These are phyloP conservation scores for Brachyptera putata DNA, from an alignment of 2,888 invertebrate genomes.

Conservation along the genomic window DNA sequence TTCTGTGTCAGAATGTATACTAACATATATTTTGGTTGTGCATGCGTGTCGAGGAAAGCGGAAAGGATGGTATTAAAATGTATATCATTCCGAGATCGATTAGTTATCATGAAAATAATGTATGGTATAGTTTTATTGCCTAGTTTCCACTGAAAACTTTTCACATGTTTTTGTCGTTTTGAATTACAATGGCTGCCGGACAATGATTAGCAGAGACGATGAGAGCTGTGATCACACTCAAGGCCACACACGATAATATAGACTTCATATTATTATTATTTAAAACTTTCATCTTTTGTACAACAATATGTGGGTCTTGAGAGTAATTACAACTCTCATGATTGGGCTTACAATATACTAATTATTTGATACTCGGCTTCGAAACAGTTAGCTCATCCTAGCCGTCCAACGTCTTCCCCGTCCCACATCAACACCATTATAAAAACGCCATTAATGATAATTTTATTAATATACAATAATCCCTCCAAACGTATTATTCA, in stretches of 20 bases:
- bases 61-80: too few species aligned
- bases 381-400: neutral
- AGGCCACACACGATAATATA: conserved; percentile 21
- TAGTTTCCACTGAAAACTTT: conserved; percentile 38
- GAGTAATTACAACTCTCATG: neutral
- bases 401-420: neutral
- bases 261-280: conserved; percentile 27
- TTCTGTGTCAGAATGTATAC: too few species aligned
- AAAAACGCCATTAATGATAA: conserved; percentile 11
- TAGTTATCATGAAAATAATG: conserved; percentile 47
- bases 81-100: conserved; percentile 9
- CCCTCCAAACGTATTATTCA: neutral
- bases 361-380: neutral
- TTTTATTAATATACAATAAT: conserved; percentile 14
- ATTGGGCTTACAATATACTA: conserved; percentile 10
- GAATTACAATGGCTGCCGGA: conserved; percentile 27
- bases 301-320: conserved; percentile 22
- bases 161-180: conserved; percentile 21
- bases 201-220: conserved; percentile 22
- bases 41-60: too few species aligned
- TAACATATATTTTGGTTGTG: too few species aligned
- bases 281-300: conserved; percentile 27
- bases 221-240: conserved; percentile 4
- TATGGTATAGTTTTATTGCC: conserved; percentile 49
- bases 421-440: conserved; percentile 9